A percentile compares a stretch with the other conserved stretches of the same genome.
Evolutionary conservation across 37 sponge, comb jelly and placozoan species (phyloP).

Genomic region (Beroe ovata): DNA sequence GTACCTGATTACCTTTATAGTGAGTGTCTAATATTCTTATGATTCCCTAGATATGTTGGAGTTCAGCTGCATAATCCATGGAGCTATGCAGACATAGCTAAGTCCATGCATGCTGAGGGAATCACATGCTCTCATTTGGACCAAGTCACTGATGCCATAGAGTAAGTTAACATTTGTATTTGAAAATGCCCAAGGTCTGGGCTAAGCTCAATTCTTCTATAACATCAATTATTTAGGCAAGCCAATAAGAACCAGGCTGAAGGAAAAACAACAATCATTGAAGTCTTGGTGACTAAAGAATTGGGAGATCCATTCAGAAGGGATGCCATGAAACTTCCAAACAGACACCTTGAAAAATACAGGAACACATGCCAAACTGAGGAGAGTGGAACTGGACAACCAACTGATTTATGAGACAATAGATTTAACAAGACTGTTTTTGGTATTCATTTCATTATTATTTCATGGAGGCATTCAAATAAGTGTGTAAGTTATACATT

Average conservation of each 20-base stretch:
- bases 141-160: conserved; percentile 3
- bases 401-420: conserved; percentile 47
- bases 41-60: conserved; percentile 8
- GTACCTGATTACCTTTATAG: too few relatives aligned
- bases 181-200: too few relatives aligned
- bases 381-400: conserved; percentile 22
- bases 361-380: background rate
- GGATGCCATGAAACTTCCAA: conserved; percentile 34
- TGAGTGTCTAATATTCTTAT: too few relatives aligned
- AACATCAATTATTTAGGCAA: background rate
- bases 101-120: conserved; percentile 37
- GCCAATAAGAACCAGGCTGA: conserved; percentile 16
- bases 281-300: conserved; percentile 47
- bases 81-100: conserved; percentile 34
- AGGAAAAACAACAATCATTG: conserved; percentile 26
- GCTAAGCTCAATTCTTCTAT: too few relatives aligned
- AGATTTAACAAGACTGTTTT: too few relatives aligned
- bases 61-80: conserved; percentile 18
- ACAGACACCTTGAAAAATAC: conserved; percentile 31
- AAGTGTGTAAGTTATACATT: too few relatives aligned
- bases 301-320: conserved; percentile 40
- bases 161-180: too few relatives aligned
- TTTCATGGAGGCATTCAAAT: too few relatives aligned
- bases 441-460: too few relatives aligned
- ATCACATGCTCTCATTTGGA: conserved; percentile 37